Percentiles rank a stretch among this genome's conserved stretches.
Conservation (phyloP, 2,888 invertebrate genomes). For the Ecliptopera silaceata region DNA sequence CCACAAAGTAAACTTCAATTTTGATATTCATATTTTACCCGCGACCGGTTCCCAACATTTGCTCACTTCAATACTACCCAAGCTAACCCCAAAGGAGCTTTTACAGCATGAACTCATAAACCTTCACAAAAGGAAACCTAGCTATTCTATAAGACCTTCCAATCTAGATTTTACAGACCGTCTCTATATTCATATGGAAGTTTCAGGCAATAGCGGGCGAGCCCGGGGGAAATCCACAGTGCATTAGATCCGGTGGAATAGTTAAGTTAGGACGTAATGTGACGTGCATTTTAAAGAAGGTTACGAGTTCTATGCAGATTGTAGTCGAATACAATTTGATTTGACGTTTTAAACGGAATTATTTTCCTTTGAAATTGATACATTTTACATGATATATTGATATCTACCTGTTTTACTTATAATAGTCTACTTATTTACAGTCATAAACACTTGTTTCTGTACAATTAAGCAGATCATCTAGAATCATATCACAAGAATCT, state of each 20-base stretch:
- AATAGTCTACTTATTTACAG: too few relatives aligned
- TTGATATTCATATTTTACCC: not conserved
- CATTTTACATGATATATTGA: too few relatives aligned
- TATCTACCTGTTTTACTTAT: too few relatives aligned
- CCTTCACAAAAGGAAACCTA: not conserved
- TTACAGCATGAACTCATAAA: not conserved
- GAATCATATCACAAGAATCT: too few relatives aligned
- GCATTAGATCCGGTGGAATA: constrained; percentile 42
- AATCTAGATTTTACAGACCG: constrained; percentile 15
- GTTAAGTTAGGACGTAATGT: constrained; percentile 40
- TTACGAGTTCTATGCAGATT: constrained; percentile 11
- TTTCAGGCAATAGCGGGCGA: constrained; percentile 21
- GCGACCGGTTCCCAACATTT: not conserved
- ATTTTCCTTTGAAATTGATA: too few relatives aligned
- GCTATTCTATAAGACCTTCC: constrained; percentile 7
- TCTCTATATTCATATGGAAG: constrained; percentile 8
- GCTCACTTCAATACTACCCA: not conserved
- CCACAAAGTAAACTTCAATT: not conserved
- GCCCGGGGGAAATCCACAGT: constrained; percentile 29
- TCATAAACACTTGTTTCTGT: too few relatives aligned
- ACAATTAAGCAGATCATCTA: too few relatives aligned
- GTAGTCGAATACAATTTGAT: not conserved
- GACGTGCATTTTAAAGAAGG: constrained; percentile 42
- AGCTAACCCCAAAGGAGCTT: not conserved
- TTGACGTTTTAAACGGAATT: not conserved